Evolutionary conservation across 2,113 vertebrate species (phyloP), one percentile per base, ranked within the genome.

Genomic region (Oxyura jamaicensis): DNA sequence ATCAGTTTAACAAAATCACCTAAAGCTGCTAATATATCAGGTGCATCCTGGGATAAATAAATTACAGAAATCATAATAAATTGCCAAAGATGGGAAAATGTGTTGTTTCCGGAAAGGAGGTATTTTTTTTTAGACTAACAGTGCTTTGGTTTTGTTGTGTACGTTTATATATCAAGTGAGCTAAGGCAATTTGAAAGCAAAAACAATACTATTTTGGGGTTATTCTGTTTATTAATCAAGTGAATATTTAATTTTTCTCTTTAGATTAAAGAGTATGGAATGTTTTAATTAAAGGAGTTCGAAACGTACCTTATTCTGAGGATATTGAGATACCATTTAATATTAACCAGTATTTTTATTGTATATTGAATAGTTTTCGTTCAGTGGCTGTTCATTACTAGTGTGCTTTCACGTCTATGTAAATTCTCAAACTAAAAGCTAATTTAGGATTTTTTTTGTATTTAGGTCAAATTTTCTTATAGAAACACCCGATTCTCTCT

Each of bases 21-120:
- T 82, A 65, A 95, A 94, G 50, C 25, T 91, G 58, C 20, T 79
- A 28, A 62, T 73, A 2, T 56, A 50, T 93, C 69, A 90, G 58
- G 42, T 84, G 59, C 25, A 78, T 84, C 80, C 48, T 91, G 66
- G n/a, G 21, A 82, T 76, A 94, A 90, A 91, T 83, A 81, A 79
- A 84, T 68, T 62, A 60, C 19, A 73, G 52, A 88, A 92, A 86
- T 84, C 19, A n/a, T 13, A 65, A 39, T 52, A 90, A 93, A 88
- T 88, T 84, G 50, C 20, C 17, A 60, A 86, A 80, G 46, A 91
- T 81, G 35, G 33, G 44, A 23, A 12, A 59, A 28, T 2, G 2
- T 90, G 79, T 82, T 88, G 19, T 84, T 83, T 96, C 56, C 53
- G 83, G 52, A 75, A 84, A 92, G 25, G 42, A 78, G 29, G 2